These are phyloP conservation scores for Yponomeuta cagnagella DNA, from an alignment of 2,888 invertebrate species.

Conservation along the genomic window DNA sequence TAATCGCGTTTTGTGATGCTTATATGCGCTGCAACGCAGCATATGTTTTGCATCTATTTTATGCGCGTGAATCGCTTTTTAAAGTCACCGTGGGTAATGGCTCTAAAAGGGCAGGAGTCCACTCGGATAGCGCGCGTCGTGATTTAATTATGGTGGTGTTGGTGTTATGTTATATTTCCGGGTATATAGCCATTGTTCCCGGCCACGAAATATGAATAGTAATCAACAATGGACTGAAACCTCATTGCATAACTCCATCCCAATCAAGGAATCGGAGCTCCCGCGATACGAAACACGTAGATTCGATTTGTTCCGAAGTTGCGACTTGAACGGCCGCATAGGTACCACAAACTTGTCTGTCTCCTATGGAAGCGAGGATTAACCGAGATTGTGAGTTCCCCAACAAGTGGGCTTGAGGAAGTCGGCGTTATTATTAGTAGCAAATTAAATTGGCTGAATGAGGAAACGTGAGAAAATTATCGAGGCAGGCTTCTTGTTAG, in stretches of 20 bases:
- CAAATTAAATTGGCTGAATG: slow-evolving; percentile 14
- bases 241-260: slow-evolving; percentile 29
- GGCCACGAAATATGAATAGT: too few relatives aligned
- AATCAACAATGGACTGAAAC: not conserved
- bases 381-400: slow-evolving; percentile 32
- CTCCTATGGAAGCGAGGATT: slow-evolving; percentile 32
- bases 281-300: slow-evolving; percentile 64
- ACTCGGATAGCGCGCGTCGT: too few relatives aligned
- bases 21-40: too few relatives aligned
- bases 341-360: slow-evolving; percentile 43
- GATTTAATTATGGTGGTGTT: too few relatives aligned
- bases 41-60: too few relatives aligned
- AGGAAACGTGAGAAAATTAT: not conserved
- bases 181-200: too few relatives aligned
- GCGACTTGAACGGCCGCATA: slow-evolving; percentile 39
- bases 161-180: too few relatives aligned
- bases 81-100: too few relatives aligned
- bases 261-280: slow-evolving; percentile 42
- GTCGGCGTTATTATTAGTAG: slow-evolving; percentile 45
- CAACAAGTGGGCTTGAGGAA: slow-evolving; percentile 25
- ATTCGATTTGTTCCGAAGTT: slow-evolving; percentile 60
- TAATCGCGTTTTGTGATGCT: too few relatives aligned
- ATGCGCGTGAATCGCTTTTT: too few relatives aligned
- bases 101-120: too few relatives aligned
- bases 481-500: not conserved